A percentile compares a stretch with the other conserved stretches of the same genome.
Conservation (phyloP, 2,888 invertebrate species). For the Campoplex capitator region DNA sequence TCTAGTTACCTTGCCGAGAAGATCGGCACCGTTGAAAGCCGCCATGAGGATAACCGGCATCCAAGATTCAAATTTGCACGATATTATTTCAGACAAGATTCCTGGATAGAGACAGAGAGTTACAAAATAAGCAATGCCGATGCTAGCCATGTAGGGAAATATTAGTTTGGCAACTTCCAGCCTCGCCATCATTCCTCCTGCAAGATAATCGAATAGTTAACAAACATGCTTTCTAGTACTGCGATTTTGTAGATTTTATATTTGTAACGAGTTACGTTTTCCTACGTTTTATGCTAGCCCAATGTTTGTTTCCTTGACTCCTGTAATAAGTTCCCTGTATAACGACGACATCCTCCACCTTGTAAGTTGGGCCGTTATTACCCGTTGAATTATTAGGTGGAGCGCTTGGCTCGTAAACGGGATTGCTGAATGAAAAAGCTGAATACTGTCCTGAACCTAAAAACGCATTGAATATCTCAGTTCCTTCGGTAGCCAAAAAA, state of each 20-base stretch:
- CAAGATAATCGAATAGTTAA: constrained; percentile 45
- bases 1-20: constrained; percentile 90
- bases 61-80: constrained; percentile 93
- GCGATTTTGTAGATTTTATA: neutral
- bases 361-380: constrained; percentile 88
- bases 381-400: constrained; percentile 84
- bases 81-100: constrained; percentile 94
- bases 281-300: constrained; percentile 86
- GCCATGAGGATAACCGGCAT: constrained; percentile 97
- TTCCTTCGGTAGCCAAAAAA: no score
- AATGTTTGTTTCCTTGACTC: constrained; percentile 84
- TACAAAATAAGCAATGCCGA: constrained; percentile 94
- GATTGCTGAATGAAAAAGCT: constrained; percentile 92
- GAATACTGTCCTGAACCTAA: constrained; percentile 85
- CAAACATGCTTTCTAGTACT: neutral
- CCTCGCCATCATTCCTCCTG: constrained; percentile 90
- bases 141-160: constrained; percentile 96
- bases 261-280: neutral
- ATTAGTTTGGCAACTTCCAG: constrained; percentile 93
- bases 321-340: constrained; percentile 85
- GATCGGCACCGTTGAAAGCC: constrained; percentile 94
- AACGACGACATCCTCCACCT: constrained; percentile 92
- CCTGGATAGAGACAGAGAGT: constrained; percentile 96
- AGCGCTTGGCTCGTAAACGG: constrained; percentile 92
- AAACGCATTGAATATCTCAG: constrained; percentile 45